Base-by-base conservation (phyloP, 53 echinoderm and acorn worm species). In the Holothuria scabra region DNA sequence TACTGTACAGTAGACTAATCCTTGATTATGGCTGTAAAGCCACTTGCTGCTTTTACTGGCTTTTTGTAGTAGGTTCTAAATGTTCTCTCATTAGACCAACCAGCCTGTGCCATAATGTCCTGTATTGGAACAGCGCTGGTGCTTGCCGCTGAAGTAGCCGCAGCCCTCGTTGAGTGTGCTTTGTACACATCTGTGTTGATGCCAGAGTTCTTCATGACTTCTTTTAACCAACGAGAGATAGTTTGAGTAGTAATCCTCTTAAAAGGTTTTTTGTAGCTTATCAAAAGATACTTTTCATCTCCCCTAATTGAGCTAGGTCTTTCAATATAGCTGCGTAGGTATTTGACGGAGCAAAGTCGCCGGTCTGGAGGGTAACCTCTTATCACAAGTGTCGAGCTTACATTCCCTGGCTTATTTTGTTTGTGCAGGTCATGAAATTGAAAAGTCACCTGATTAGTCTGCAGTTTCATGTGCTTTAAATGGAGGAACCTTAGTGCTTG, bases 111-210 rank as follows among this genome's bases (percentile, higher is more conserved):
- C 64, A 63, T 10, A 20, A 63, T 63, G 21, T 63, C 18, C 10
- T 10, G 10, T 63, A 63, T 14, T 9, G 21, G 21, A 1, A 63
- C 12, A 30, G 10, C 30, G 21, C 30, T 63, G n/a, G 10, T 63
- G 30, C 18, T 12, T 12, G 64, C 64, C 5, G 64, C 64, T 25
- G 64, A 46, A 14, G 52, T 16, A 38, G 78, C 78, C 25, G 56
- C 78, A 21, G 78, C 81, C 41, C 74, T 59, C 25, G 60, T 79
- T 19, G 79, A 64, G 8, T 87, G 87, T 67, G 87, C 67, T 28
- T 82, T 87, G 82, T 58, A 87, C 8, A 57, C 33, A 18, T 32
- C 26, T 24, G 87, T 87, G 14, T 81, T 37, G 9, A 87, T 59
- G 6, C 87, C 87, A 4, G 87, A 68, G 23, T 41, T 13, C 10